A percentile compares a stretch with the other conserved stretches of the same genome.
Evolutionary conservation across 2,113 vertebrate genomes (phyloP).

Genomic region (Cyprinodon brontotheroides): DNA sequence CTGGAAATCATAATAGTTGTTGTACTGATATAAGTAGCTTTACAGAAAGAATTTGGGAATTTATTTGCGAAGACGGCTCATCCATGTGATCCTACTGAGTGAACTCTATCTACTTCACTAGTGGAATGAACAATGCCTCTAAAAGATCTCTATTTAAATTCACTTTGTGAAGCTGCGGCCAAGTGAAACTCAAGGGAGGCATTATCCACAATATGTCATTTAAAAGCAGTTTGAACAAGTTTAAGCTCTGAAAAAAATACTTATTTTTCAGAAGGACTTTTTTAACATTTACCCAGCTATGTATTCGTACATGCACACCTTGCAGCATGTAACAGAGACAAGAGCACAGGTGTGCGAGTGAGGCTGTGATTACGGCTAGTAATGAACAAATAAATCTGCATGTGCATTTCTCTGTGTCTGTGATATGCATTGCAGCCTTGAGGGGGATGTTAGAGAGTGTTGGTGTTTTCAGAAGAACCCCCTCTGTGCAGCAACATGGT

Average conservation of each 20-base stretch:
- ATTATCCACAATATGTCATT: not conserved
- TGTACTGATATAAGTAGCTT: not conserved
- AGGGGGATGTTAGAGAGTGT: conserved; percentile 51
- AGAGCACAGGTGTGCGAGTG: conserved; percentile 62
- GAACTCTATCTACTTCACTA: not conserved
- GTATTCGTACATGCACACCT: conserved; percentile 15
- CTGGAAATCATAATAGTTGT: not conserved
- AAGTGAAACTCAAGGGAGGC: not conserved
- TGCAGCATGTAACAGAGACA: conserved; percentile 47
- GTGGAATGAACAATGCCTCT: not conserved
- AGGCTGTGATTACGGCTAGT: conserved; percentile 58
- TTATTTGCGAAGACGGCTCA: too few relatives aligned
- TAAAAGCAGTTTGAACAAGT: not conserved
- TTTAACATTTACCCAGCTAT: conserved; percentile 6
- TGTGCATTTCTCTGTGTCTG: conserved; percentile 17
- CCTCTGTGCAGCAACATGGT: conserved; percentile 75
- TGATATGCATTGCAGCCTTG: conserved; percentile 41
- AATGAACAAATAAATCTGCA: conserved; percentile 57
- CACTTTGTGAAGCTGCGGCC: not conserved
- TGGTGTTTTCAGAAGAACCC: conserved; percentile 64
- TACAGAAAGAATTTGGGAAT: not conserved
- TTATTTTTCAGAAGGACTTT: conserved; percentile 4
- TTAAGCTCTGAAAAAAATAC: conserved; percentile 5
- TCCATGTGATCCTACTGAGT: too few relatives aligned
- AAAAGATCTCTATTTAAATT: not conserved